A percentile compares a stretch with the other conserved stretches of the same genome.
Evolutionary conservation across 1,140 invertebrate species (phyloP).

Genomic region (Mercenaria mercenaria): DNA sequence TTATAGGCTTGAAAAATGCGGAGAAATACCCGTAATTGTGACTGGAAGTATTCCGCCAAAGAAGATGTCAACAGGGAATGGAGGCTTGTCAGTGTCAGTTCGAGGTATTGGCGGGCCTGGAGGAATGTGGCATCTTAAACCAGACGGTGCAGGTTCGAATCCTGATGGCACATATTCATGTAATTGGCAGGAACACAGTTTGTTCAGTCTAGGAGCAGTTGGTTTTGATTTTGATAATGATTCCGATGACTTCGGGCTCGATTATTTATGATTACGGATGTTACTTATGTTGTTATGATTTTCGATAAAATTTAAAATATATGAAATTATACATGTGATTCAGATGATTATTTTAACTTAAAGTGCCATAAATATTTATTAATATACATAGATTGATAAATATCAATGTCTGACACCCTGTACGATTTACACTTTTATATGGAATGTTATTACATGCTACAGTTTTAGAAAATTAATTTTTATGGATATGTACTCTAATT

Average conservation of each 20-base stretch:
- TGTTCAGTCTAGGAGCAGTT: neutral
- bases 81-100: neutral
- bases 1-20: constrained; percentile 34
- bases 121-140: neutral
- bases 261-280: too few relatives aligned
- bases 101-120: neutral
- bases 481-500: too few relatives aligned
- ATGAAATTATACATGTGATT: too few relatives aligned
- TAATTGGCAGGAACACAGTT: neutral
- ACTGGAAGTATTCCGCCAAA: neutral
- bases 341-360: too few relatives aligned
- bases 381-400: too few relatives aligned
- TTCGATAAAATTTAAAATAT: too few relatives aligned
- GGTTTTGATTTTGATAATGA: neutral
- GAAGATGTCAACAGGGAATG: constrained; percentile 34
- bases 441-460: too few relatives aligned
- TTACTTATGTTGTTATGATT: too few relatives aligned
- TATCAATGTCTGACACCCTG: too few relatives aligned
- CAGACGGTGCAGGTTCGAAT: neutral
- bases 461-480: too few relatives aligned
- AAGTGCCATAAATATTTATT: too few relatives aligned
- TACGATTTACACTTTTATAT: too few relatives aligned
- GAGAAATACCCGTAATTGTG: neutral
- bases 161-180: neutral
- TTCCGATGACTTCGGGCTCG: neutral